Percentiles rank a stretch among this genome's conserved stretches.
These are phyloP conservation scores for Dermochelys coriacea DNA, from an alignment of 2,797 vertebrate species.

Conservation along the genomic window DNA sequence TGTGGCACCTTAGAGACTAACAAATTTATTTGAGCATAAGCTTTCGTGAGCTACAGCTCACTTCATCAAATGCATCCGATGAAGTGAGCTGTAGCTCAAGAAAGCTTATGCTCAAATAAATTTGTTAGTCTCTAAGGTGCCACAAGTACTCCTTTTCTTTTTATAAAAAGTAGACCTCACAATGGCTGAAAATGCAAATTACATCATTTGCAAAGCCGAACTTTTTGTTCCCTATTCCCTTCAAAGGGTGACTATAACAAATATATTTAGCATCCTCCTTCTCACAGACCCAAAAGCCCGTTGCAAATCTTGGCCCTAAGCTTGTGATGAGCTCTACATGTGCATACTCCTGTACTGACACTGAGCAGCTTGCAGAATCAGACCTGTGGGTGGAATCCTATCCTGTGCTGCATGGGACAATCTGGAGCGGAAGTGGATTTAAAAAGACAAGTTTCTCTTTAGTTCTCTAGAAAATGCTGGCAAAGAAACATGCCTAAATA, in stretches of 20 bases:
- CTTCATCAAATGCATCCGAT: too few relatives aligned
- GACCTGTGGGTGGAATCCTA: background rate
- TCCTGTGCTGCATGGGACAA: accelerated
- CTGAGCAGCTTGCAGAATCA: background rate
- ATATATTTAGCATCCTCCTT: background rate
- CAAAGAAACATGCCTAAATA: background rate
- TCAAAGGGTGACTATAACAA: background rate
- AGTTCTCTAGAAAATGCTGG: background rate
- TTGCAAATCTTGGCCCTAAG: background rate
- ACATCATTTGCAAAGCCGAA: background rate
- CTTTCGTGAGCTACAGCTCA: too few relatives aligned
- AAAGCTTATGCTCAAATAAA: too few relatives aligned
- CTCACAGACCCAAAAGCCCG: background rate
- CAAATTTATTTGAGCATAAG: too few relatives aligned
- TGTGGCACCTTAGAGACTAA: too few relatives aligned
- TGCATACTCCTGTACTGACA: background rate
- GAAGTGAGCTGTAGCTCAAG: too few relatives aligned
- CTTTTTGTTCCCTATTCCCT: background rate
- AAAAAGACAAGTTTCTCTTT: background rate
- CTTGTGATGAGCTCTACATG: background rate
- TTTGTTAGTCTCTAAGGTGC: too few relatives aligned
- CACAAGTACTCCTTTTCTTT: too few relatives aligned
- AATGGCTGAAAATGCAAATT: background rate
- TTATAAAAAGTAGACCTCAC: background rate
- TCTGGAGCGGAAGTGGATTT: background rate